These are phyloP conservation scores for Lindbergichthys nudifrons DNA, from an alignment of 2,797 vertebrate genomes.

Conservation along the genomic window DNA sequence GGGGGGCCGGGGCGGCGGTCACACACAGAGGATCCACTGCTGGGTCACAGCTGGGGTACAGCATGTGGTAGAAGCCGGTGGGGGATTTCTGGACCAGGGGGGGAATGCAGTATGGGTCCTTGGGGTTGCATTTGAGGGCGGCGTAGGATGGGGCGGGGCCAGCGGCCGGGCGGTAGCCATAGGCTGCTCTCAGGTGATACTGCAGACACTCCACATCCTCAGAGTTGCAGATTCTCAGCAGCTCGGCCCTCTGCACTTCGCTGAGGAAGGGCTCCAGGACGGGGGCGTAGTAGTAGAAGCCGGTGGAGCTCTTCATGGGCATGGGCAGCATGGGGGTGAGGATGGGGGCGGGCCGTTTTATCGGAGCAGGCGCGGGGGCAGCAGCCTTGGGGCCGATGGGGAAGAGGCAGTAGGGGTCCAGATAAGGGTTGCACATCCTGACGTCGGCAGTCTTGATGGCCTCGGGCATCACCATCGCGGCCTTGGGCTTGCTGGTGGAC, in stretches of 20 bases:
- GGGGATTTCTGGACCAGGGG: slow-evolving; percentile 75
- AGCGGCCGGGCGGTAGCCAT: slow-evolving; percentile 79
- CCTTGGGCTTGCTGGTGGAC: slow-evolving; percentile 84
- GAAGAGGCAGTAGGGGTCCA: slow-evolving; percentile 84
- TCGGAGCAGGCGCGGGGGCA: slow-evolving; percentile 52
- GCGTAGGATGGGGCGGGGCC: slow-evolving; percentile 78
- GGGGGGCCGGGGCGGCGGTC: slow-evolving; percentile 61
- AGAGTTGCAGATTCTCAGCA: slow-evolving; percentile 84
- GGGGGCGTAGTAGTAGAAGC: slow-evolving; percentile 80
- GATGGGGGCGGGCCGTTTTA: slow-evolving; percentile 75
- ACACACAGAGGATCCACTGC: slow-evolving; percentile 82
- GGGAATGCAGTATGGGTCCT: slow-evolving; percentile 81
- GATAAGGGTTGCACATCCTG: slow-evolving; percentile 83
- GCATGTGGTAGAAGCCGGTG: slow-evolving; percentile 78
- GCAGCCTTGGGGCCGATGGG: slow-evolving; percentile 54
- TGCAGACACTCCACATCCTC: slow-evolving; percentile 86
- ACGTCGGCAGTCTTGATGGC: slow-evolving; percentile 73
- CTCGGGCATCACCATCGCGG: slow-evolving; percentile 80
- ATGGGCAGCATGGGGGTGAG: slow-evolving; percentile 73
- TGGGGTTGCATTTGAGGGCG: slow-evolving; percentile 82
- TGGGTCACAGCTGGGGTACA: slow-evolving; percentile 82
- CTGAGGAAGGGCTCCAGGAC: slow-evolving; percentile 81
- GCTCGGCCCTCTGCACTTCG: slow-evolving; percentile 76
- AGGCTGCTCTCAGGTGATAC: slow-evolving; percentile 86
- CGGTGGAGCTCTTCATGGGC: slow-evolving; percentile 70